Percentiles rank a stretch among this genome's conserved stretches.
Conservation (phyloP, 2,797 vertebrate genomes). For the Prionace glauca region DNA sequence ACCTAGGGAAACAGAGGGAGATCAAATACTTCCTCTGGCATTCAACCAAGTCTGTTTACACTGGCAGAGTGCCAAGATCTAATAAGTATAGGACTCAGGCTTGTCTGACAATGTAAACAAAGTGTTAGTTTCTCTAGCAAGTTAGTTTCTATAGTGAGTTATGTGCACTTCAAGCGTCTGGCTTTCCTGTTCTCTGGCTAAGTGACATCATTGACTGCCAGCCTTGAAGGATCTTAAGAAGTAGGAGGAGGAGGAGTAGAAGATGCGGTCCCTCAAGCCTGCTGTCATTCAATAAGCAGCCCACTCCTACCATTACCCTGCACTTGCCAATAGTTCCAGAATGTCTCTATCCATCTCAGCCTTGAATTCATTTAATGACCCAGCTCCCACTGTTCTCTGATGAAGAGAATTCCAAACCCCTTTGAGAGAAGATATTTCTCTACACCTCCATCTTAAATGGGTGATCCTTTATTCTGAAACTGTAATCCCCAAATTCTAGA, state of each 20-base stretch:
- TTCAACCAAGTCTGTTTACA: not conserved
- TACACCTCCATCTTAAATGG: not conserved
- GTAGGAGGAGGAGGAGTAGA: not conserved
- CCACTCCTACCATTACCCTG: not conserved
- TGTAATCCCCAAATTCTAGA: not conserved
- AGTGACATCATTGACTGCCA: not conserved
- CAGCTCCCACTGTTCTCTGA: not conserved
- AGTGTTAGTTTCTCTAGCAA: slow-evolving; percentile 19
- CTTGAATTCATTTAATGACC: too few relatives aligned
- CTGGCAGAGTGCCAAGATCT: slow-evolving; percentile 13
- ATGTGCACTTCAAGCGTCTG: not conserved
- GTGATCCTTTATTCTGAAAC: not conserved
- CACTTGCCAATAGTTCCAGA: not conserved
- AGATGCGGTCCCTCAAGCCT: not conserved
- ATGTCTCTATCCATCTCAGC: too few relatives aligned
- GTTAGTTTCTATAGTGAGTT: slow-evolving; percentile 12
- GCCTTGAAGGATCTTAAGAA: not conserved
- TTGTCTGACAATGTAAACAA: not conserved
- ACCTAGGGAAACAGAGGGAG: not conserved
- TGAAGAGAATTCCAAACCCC: not conserved
- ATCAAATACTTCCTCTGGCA: slow-evolving; percentile 8
- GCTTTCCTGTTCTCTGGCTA: not conserved
- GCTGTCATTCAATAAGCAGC: not conserved
- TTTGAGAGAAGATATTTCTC: not conserved
- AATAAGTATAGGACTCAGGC: not conserved